A percentile compares a stretch with the other conserved stretches of the same genome.
Evolutionary conservation across 2,113 vertebrate species (phyloP).

Genomic region (Rhombomys opimus): DNA sequence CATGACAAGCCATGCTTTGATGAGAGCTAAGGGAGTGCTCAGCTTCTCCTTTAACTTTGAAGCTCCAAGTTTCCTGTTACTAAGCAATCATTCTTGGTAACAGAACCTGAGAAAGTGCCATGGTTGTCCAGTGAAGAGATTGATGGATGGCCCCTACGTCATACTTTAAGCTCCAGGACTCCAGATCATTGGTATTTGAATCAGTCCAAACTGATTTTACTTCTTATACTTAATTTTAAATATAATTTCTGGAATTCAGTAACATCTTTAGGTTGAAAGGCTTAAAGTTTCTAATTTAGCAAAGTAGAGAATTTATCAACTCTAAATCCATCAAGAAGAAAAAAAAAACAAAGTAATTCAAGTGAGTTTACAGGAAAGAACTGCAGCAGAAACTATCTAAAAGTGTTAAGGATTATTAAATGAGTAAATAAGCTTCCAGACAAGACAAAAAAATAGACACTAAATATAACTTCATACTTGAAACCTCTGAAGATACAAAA

Average conservation of each 20-base stretch:
- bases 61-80: background rate
- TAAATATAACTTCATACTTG: background rate
- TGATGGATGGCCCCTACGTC: background rate
- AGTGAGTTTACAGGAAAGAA: background rate
- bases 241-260: constrained; percentile 7
- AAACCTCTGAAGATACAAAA: background rate
- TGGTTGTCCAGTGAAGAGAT: background rate
- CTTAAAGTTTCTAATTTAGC: constrained; percentile 54
- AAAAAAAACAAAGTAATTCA: background rate
- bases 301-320: background rate
- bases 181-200: background rate
- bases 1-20: background rate
- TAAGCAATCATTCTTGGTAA: background rate
- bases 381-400: background rate
- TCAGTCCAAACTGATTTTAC: constrained; percentile 2
- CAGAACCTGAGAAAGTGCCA: background rate
- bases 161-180: background rate
- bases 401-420: background rate
- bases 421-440: background rate
- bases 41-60: background rate
- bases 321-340: background rate
- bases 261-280: background rate
- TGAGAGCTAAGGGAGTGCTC: background rate
- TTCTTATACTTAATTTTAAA: constrained; percentile 31
- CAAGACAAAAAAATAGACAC: background rate